These are phyloP conservation scores for Alethe diademata DNA, from an alignment of 2,113 vertebrate species.

Conservation along the genomic window DNA sequence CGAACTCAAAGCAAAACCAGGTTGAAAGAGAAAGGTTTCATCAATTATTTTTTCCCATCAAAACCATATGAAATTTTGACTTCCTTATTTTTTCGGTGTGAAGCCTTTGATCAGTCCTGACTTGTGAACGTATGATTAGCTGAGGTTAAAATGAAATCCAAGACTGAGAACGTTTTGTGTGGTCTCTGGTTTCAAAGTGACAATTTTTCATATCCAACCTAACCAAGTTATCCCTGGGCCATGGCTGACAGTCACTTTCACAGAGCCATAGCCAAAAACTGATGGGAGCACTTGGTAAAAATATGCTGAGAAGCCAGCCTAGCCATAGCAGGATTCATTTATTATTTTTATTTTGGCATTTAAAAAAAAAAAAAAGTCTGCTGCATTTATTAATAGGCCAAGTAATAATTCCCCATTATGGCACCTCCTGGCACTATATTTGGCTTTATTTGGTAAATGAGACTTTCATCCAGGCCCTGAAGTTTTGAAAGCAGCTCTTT, in stretches of 20 bases:
- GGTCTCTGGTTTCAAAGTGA: background rate
- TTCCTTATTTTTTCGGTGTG: background rate
- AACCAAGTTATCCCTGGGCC: background rate
- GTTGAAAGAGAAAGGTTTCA: constrained; percentile 17
- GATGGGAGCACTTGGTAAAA: background rate
- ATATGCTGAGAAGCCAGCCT: background rate
- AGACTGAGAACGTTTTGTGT: background rate
- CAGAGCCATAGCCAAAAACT: background rate
- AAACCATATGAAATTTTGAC: constrained; percentile 36
- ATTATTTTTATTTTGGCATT: background rate
- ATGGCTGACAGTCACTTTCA: background rate
- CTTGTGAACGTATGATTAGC: background rate
- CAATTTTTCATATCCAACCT: background rate
- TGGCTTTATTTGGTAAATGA: background rate
- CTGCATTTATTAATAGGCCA: background rate
- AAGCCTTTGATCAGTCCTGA: constrained; percentile 39
- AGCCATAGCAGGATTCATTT: background rate
- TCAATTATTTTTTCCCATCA: constrained; percentile 39
- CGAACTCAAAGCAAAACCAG: constrained; percentile 22
- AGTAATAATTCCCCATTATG: background rate
- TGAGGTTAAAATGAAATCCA: background rate
- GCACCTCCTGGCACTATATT: background rate
- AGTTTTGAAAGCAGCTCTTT: background rate
- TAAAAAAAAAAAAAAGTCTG: background rate
- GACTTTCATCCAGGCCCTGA: background rate